Conservation (phyloP, 2,888 invertebrate species). For the Hemaris fuciformis region DNA sequence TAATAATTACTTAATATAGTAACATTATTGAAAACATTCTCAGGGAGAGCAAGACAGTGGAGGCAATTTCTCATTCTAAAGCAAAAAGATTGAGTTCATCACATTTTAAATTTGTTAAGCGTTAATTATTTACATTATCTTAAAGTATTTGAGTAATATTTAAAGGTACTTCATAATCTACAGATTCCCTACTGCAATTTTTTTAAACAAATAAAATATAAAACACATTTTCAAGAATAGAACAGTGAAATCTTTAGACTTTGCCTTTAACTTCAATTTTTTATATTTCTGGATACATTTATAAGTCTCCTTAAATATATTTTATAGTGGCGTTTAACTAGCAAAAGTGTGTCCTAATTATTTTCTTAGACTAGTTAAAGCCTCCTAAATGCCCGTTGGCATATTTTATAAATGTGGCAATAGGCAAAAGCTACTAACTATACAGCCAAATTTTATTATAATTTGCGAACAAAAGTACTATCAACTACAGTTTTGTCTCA, state of each 20-base stretch:
- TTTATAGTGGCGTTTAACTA: neutral
- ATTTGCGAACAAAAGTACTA: neutral
- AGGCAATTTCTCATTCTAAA: conserved; percentile 27
- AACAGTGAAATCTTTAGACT: neutral
- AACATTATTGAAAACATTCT: conserved; percentile 35
- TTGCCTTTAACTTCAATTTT: neutral
- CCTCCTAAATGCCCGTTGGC: neutral
- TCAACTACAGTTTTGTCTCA: conserved; percentile 30
- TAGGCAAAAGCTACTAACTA: neutral
- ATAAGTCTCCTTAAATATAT: neutral
- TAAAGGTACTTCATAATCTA: neutral
- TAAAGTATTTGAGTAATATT: neutral
- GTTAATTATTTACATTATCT: neutral
- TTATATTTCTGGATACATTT: neutral
- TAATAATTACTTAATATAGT: conserved; percentile 28
- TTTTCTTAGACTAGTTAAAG: conserved; percentile 1
- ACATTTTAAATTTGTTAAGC: neutral
- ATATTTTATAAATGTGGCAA: neutral
- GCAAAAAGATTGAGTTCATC: conserved; percentile 11
- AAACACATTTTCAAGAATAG: neutral
- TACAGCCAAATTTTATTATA: neutral
- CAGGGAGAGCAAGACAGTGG: conserved; percentile 65
- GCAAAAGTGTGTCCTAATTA: neutral
- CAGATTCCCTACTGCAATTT: neutral
- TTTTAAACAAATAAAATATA: neutral